A percentile compares a stretch with the other conserved stretches of the same genome.
phyloP scores from a whole-genome alignment of 2,113 vertebrate species.

The Brachypodius melanocephalos region DNA sequence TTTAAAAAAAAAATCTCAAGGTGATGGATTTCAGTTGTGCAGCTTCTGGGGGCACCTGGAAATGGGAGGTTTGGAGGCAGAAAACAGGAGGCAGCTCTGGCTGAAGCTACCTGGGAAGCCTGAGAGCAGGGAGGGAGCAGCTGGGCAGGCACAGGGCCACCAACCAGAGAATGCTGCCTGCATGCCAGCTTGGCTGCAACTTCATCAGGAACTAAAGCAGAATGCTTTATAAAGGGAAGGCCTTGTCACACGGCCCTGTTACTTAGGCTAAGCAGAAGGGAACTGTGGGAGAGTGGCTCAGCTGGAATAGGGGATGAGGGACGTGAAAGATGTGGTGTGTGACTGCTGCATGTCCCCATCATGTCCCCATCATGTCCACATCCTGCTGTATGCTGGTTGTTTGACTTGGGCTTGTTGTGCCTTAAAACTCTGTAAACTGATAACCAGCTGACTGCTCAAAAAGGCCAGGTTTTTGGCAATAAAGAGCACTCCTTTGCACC shows the following conservation, averaged over 20 bases:
- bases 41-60: neutral
- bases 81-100: neutral
- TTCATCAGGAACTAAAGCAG: neutral
- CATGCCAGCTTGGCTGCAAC: neutral
- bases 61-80: neutral
- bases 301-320: neutral
- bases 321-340: neutral
- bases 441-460: neutral
- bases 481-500: neutral
- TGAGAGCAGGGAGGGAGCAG: neutral
- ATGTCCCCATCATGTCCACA: neutral
- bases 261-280: neutral
- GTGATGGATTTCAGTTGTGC: neutral
- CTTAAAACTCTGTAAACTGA: neutral
- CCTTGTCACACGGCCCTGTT: neutral
- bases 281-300: neutral
- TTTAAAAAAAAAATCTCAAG: neutral
- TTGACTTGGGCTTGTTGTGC: neutral
- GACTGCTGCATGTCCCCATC: neutral
- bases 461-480: neutral
- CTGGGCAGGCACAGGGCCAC: neutral
- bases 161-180: accelerated
- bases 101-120: neutral
- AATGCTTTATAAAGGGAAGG: neutral
- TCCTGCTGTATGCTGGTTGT: neutral